Evolutionary conservation across 1,140 invertebrate species (phyloP).

Genomic region (Leptinotarsa defecta): DNA sequence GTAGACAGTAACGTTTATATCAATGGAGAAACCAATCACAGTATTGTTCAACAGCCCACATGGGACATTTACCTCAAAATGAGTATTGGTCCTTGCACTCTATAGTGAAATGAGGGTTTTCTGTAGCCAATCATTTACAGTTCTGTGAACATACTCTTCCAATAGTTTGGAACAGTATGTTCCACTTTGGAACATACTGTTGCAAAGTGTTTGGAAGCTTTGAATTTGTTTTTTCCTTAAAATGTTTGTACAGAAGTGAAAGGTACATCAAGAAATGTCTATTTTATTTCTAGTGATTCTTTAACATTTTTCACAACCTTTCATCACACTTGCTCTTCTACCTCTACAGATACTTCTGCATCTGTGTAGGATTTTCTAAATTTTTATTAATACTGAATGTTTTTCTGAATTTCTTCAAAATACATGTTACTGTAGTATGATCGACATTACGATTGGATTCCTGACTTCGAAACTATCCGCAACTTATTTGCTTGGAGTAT

Average conservation of each 20-base stretch:
- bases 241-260: not conserved
- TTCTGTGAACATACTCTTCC: not conserved
- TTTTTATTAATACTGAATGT: not conserved
- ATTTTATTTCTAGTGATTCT: not conserved
- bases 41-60: not conserved
- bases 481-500: not conserved
- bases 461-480: not conserved
- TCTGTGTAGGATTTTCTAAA: not conserved
- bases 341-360: not conserved
- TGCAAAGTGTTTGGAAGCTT: not conserved
- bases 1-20: not conserved
- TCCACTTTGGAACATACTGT: too few relatives aligned
- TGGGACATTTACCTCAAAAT: not conserved
- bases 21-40: not conserved
- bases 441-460: not conserved
- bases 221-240: not conserved
- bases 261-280: not conserved
- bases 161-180: not conserved
- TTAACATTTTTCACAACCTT: not conserved
- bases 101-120: not conserved
- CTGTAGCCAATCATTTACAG: not conserved
- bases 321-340: not conserved
- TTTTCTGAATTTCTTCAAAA: not conserved
- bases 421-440: not conserved
- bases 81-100: not conserved